Conservation (phyloP, 1,140 invertebrate genomes). For the Lordiphosa mommai region DNA sequence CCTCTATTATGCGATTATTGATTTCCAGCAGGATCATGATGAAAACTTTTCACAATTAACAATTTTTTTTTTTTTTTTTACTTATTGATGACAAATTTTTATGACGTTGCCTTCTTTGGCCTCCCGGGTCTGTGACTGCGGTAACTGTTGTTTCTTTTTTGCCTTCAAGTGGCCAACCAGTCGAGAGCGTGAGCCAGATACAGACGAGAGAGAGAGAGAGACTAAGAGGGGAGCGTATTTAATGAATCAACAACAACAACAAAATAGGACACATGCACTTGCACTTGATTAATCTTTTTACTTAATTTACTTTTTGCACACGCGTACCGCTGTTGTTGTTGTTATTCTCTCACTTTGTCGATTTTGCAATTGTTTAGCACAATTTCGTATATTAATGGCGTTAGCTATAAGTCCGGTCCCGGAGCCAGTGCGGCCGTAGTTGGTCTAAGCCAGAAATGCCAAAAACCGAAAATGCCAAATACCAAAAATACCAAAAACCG, state of each 20-base stretch:
- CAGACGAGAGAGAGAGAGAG: constrained; percentile 26
- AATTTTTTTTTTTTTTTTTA: constrained; percentile 13
- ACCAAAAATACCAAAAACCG: too few relatives aligned
- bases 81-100: constrained; percentile 63
- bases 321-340: too few relatives aligned
- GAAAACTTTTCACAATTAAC: not conserved
- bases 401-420: too few relatives aligned
- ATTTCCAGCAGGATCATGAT: constrained; percentile 99
- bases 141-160: constrained; percentile 57
- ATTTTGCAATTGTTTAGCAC: too few relatives aligned
- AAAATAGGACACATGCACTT: too few relatives aligned
- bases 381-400: too few relatives aligned
- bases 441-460: too few relatives aligned
- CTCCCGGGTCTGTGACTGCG: constrained; percentile 51
- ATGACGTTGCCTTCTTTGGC: constrained; percentile 67
- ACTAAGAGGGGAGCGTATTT: constrained; percentile 57
- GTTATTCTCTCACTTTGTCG: too few relatives aligned
- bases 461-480: too few relatives aligned
- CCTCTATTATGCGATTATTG: constrained; percentile 98
- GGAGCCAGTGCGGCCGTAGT: too few relatives aligned
- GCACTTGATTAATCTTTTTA: too few relatives aligned
- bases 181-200: constrained; percentile 42
- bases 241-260: constrained; percentile 77
- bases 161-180: constrained; percentile 20
- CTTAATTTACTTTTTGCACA: too few relatives aligned